phyloP scores from a whole-genome alignment of 2,113 vertebrate species.

The Otocyon megalotis region DNA sequence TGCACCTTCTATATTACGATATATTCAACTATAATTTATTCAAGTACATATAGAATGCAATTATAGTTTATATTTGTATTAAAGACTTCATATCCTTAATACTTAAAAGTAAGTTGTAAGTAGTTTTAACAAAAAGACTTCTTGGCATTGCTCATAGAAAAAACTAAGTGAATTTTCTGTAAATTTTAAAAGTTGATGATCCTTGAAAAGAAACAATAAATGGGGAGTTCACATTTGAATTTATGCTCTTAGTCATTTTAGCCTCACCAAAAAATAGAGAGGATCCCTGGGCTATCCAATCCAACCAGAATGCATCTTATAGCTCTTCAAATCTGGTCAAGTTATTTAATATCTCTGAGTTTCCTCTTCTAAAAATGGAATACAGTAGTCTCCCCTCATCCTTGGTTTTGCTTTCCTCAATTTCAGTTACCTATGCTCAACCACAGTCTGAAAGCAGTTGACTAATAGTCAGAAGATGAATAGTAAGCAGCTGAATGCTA shows the following conservation, averaged over 20 bases:
- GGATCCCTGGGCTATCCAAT: neutral
- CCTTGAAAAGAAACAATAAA: neutral
- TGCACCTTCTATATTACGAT: neutral
- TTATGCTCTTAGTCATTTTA: neutral
- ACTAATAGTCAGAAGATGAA: neutral
- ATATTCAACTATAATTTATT: neutral
- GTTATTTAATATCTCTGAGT: neutral
- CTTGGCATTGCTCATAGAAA: neutral
- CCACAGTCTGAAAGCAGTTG: neutral
- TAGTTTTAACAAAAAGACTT: neutral
- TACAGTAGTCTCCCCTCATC: neutral
- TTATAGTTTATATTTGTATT: neutral
- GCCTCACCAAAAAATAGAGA: neutral
- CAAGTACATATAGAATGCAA: neutral
- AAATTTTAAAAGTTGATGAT: neutral
- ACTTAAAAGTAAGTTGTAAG: neutral
- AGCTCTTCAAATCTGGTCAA: neutral
- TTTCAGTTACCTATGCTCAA: neutral
- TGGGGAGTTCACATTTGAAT: neutral
- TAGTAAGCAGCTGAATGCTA: neutral
- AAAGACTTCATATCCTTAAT: neutral
- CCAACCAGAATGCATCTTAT: neutral
- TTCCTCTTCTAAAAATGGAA: neutral
- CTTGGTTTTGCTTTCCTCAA: neutral
- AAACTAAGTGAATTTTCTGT: neutral